Conservation (phyloP, 1,140 invertebrate genomes). For the Caenorhabditis latens region DNA sequence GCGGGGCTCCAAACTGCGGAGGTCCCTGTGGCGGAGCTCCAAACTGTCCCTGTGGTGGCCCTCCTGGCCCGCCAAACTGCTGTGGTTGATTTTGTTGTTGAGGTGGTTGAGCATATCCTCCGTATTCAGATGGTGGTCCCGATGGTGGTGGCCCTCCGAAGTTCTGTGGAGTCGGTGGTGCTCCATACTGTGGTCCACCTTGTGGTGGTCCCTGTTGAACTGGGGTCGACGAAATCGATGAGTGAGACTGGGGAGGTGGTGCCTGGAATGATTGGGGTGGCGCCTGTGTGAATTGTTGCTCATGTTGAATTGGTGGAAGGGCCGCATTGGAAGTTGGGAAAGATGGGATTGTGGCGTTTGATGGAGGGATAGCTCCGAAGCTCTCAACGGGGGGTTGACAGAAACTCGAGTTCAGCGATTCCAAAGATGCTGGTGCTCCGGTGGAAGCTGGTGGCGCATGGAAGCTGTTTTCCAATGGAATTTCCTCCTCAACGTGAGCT, state of each 20-base stretch:
- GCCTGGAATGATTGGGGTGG: constrained; percentile 6
- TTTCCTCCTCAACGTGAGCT: constrained; percentile 55
- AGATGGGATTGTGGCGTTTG: constrained; percentile 49
- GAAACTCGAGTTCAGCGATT: constrained; percentile 48
- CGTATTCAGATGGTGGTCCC: constrained; percentile 58
- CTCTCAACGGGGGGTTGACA: constrained; percentile 22
- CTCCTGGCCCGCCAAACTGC: constrained; percentile 42
- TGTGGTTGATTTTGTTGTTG: background rate
- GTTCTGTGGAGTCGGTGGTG: constrained; percentile 47
- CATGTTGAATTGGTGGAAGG: constrained; percentile 40
- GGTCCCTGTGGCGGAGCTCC: constrained; percentile 8
- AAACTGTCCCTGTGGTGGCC: constrained; percentile 5
- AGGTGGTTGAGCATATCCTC: constrained; percentile 50
- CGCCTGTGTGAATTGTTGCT: background rate
- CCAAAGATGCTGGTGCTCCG: background rate
- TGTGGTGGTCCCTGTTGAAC: constrained; percentile 12
- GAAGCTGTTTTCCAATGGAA: constrained; percentile 30
- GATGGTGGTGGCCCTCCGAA: constrained; percentile 32
- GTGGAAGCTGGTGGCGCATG: background rate
- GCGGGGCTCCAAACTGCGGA: background rate
- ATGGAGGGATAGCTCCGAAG: constrained; percentile 29
- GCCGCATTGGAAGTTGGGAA: constrained; percentile 57
- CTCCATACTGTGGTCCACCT: background rate
- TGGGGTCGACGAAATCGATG: constrained; percentile 28
- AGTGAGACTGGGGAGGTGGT: constrained; percentile 28